These are phyloP conservation scores for Mythimna albipuncta DNA, from an alignment of 2,888 invertebrate genomes.

Conservation along the genomic window DNA sequence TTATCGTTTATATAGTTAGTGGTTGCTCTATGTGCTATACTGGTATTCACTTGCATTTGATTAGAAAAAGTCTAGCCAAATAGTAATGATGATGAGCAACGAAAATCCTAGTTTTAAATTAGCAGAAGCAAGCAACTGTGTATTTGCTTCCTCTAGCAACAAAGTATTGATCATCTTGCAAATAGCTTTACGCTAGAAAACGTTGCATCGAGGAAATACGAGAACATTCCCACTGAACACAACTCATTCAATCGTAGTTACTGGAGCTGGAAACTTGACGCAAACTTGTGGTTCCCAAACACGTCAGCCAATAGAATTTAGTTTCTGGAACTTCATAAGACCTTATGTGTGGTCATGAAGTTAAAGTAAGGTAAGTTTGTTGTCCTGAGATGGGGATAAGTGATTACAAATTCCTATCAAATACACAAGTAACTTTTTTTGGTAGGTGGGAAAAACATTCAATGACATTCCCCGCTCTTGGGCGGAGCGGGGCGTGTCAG, in stretches of 20 bases:
- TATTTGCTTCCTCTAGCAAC: too few species aligned
- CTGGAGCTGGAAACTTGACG: conserved; percentile 20
- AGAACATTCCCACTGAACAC: conserved; percentile 5
- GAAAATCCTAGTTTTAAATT: too few species aligned
- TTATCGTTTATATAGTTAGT: too few species aligned
- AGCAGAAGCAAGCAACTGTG: neutral
- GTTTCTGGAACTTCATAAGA: conserved; percentile 12
- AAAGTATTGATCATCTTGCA: neutral
- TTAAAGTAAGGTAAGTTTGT: neutral
- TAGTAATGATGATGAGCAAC: too few species aligned
- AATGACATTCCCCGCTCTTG: too few species aligned
- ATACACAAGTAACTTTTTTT: too few species aligned
- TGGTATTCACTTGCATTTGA: too few species aligned
- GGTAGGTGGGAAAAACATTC: too few species aligned
- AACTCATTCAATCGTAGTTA: conserved; percentile 49
- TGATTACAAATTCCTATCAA: neutral
- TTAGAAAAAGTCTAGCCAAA: too few species aligned
- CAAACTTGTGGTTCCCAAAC: conserved; percentile 26
- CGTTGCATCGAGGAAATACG: neutral
- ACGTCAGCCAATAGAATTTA: conserved; percentile 34
- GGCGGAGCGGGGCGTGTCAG: too few species aligned
- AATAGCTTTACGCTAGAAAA: neutral
- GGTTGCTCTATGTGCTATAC: too few species aligned
- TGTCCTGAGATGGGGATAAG: neutral
- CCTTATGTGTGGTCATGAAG: conserved; percentile 3